Evolutionary conservation across 2,113 vertebrate genomes (phyloP), one percentile per base, ranked within the genome.

Genomic region (Falco punctatus): DNA sequence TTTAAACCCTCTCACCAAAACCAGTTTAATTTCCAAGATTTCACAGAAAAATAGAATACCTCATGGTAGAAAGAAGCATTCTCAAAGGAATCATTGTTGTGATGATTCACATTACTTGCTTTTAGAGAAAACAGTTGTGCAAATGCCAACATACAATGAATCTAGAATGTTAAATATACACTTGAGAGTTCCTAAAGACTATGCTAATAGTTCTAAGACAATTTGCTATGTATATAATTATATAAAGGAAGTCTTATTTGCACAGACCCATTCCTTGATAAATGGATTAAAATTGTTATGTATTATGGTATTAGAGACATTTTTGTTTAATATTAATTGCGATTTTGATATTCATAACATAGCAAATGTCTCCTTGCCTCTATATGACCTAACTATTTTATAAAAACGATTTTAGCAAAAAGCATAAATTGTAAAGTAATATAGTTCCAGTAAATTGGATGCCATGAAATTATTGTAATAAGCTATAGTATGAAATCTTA

Each of bases 261-360:
- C 54, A 57, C n/a, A 79, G 66, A 77, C 24, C 88, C 38, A 58
- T 52, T 96, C 70, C 27, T 33, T 61, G 86, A 94, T 57, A 97
- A 94, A 97, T 64, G 65, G 15, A 61, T 85, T 78, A 82, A 92
- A 91, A 46, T 26, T 82, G 59, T 85, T 59, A 69, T 15, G 8
- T 81, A 67, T 92, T 83, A 67, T 57, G 14, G 6, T 81, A 30
- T 20, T 70, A 33, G 86, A 92, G 85, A 42, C 13, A 90, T 71
- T 86, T 95, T 94, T 88, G 44, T 86, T 96, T 95, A 64, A 92
- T 94, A 95, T 95, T 95, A 83, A 71, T 94, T 95, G 62, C 7
- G 15, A 72, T 94, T 96, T 94, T 97, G 40, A 65, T 86, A 77
- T 74, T 73, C 72, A 46, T 91, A 67, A 65, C 38, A 70, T 40